These are phyloP conservation scores for Hyalella azteca DNA, from an alignment of 2,888 invertebrate species.

Conservation along the genomic window DNA sequence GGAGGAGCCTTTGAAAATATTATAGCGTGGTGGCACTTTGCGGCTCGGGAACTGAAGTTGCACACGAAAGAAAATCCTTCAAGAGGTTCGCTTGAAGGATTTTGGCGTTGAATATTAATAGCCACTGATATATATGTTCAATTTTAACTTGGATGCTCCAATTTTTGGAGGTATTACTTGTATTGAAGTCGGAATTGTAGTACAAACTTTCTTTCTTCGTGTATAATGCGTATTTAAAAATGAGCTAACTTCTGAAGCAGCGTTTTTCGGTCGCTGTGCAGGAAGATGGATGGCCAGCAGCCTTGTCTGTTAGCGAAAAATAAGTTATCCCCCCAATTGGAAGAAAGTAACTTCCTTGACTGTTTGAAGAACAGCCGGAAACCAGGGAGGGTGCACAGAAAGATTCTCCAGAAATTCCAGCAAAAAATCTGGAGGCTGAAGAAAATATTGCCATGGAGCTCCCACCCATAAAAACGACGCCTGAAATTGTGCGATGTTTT, in stretches of 20 bases:
- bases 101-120: too few relatives aligned
- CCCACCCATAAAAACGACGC: not conserved
- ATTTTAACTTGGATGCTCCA: too few relatives aligned
- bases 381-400: constrained; percentile 17
- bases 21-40: constrained; percentile 34
- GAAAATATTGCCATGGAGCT: constrained; percentile 25
- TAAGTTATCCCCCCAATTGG: constrained; percentile 34
- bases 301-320: constrained; percentile 28
- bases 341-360: constrained; percentile 34
- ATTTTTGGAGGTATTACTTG: too few relatives aligned
- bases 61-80: constrained; percentile 2
- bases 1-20: constrained; percentile 39
- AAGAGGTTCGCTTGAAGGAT: not conserved
- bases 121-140: too few relatives aligned
- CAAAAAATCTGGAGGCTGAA: constrained; percentile 15
- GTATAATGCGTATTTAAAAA: constrained; percentile 13
- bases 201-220: not conserved
- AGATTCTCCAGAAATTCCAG: constrained; percentile 39
- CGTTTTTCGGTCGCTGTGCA: not conserved
- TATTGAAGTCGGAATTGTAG: too few relatives aligned
- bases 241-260: not conserved
- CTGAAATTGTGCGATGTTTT: not conserved
- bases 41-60: constrained; percentile 14
- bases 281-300: constrained; percentile 27
- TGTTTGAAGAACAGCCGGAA: constrained; percentile 38